phyloP scores from a whole-genome alignment of 1,140 invertebrate species.

The Sycophaga agraensis region DNA sequence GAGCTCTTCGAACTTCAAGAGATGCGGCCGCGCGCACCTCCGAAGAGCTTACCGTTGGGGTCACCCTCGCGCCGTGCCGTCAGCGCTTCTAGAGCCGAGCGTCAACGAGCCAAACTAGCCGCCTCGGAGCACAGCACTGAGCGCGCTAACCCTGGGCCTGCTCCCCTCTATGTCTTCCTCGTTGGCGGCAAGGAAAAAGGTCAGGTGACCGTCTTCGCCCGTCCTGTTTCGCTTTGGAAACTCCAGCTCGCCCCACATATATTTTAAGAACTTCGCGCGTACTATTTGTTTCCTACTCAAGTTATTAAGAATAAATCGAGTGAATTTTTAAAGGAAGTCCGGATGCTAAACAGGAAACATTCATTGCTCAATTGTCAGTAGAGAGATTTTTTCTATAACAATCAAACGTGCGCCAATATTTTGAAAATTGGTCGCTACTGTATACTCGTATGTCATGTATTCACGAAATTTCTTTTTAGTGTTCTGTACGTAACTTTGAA shows the following conservation, averaged over 20 bases:
- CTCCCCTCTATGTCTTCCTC: conserved; percentile 66
- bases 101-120: conserved; percentile 51
- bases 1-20: conserved; percentile 53
- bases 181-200: conserved; percentile 69
- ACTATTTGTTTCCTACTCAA: neutral
- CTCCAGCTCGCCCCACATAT: conserved; percentile 62
- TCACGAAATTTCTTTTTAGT: too few relatives aligned
- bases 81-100: conserved; percentile 55
- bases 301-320: neutral
- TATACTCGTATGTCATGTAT: too few relatives aligned
- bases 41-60: conserved; percentile 50
- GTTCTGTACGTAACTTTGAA: too few relatives aligned
- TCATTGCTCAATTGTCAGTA: neutral
- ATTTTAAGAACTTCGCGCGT: conserved; percentile 44
- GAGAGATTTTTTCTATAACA: too few relatives aligned
- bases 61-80: conserved; percentile 54
- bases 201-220: conserved; percentile 68
- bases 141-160: conserved; percentile 44
- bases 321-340: neutral
- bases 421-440: too few relatives aligned
- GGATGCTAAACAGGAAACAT: neutral
- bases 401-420: too few relatives aligned
- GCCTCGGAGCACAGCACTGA: conserved; percentile 42
- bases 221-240: conserved; percentile 69
- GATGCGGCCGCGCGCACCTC: conserved; percentile 49